These are phyloP conservation scores for Anorthoa munda DNA, from an alignment of 2,888 invertebrate species.

Conservation along the genomic window DNA sequence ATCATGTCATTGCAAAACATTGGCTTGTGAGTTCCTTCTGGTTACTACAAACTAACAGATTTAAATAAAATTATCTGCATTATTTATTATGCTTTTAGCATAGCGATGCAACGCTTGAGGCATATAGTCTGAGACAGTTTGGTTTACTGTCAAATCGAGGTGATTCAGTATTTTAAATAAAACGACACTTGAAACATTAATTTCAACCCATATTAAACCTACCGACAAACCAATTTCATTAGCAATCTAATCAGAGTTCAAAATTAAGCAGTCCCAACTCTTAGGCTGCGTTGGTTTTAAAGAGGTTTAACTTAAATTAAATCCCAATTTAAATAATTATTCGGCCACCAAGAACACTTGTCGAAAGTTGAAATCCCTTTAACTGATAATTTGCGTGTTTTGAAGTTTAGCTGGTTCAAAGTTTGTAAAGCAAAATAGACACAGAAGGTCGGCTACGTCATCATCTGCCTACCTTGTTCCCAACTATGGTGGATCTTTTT, in stretches of 20 bases:
- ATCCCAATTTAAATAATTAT: constrained; percentile 62
- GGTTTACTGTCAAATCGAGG: no score
- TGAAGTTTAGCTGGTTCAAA: constrained; percentile 26
- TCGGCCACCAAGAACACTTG: constrained; percentile 48
- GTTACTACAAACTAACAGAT: no score
- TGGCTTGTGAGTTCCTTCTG: no score
- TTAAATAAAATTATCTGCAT: no score
- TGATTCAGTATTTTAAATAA: no score
- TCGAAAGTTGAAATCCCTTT: constrained; percentile 41
- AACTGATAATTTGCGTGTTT: constrained; percentile 47
- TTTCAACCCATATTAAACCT: not conserved
- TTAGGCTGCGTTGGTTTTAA: constrained; percentile 14
- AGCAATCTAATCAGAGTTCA: constrained; percentile 53
- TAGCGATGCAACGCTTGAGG: no score
- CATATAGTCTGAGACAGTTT: no score
- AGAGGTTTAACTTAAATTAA: constrained; percentile 60
- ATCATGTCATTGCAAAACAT: no score
- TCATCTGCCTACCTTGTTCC: not conserved
- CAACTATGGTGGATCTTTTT: no score
- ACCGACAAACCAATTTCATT: constrained; percentile 37
- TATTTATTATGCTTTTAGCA: no score
- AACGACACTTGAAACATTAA: not conserved
- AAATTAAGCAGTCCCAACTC: constrained; percentile 35
- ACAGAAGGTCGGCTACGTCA: not conserved
- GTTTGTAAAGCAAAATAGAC: not conserved